Percentiles rank a stretch among this genome's conserved stretches.
These are phyloP conservation scores for Paralinhomoeus sp. DNA, from an alignment of 2,888 invertebrate genomes.

Conservation along the genomic window DNA sequence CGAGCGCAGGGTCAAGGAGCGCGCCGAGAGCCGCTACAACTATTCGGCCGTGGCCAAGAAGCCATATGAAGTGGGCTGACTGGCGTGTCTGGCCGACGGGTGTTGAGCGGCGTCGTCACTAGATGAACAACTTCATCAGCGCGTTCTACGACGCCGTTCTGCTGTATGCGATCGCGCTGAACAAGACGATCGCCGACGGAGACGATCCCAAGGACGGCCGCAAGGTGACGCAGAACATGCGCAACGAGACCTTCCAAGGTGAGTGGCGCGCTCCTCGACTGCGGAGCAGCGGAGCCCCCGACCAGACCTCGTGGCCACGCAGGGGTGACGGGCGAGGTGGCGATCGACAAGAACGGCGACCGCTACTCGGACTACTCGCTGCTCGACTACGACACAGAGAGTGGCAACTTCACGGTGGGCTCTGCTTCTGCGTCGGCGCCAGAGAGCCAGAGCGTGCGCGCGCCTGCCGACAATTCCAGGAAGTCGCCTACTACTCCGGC, in stretches of 20 bases:
- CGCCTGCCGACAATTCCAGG: too few species aligned
- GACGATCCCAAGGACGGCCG: conserved; percentile 45
- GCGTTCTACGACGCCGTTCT: conserved; percentile 89
- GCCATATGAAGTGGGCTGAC: conserved; percentile 18
- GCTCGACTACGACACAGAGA: conserved; percentile 62
- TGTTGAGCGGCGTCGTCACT: conserved; percentile 3
- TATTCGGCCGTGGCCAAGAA: conserved; percentile 19
- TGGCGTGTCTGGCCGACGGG: too few species aligned
- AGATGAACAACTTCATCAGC: conserved; percentile 71
- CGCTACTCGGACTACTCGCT: conserved; percentile 77
- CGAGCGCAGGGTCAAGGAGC: conserved; percentile 39
- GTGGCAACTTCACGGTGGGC: conserved; percentile 40
- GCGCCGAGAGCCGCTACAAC: conserved; percentile 19
- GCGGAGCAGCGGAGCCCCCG: too few species aligned
- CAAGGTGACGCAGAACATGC: conserved; percentile 59
- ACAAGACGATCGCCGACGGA: conserved; percentile 45
- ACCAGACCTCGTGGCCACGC: too few species aligned
- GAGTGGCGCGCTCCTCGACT: too few species aligned
- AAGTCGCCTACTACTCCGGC: conserved; percentile 71
- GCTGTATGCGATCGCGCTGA: conserved; percentile 68
- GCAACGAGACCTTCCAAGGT: conserved; percentile 60
- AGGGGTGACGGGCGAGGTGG: conserved; percentile 66
- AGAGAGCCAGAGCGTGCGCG: too few species aligned
- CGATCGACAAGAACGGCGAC: conserved; percentile 79
- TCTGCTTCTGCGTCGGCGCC: too few species aligned